phyloP scores from a whole-genome alignment of 2,888 invertebrate species.

The Cephus runcator region DNA sequence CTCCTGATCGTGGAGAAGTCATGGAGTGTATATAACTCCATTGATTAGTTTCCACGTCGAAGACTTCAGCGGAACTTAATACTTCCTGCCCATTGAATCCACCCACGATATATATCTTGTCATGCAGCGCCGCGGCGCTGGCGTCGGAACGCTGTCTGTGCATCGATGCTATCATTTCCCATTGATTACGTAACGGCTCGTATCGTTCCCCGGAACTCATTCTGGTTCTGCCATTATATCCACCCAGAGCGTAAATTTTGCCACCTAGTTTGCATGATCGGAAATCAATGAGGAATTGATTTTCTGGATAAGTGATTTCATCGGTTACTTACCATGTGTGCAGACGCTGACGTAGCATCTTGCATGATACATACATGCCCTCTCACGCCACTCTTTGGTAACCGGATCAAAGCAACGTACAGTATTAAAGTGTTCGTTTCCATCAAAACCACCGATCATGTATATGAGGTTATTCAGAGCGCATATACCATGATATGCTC shows the following conservation, averaged over 20 bases:
- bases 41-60: constrained; percentile 75
- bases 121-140: constrained; percentile 76
- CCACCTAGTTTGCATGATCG: constrained; percentile 65
- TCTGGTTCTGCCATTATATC: constrained; percentile 82
- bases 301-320: constrained; percentile 2
- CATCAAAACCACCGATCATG: constrained; percentile 87
- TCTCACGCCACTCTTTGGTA: constrained; percentile 78
- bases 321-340: constrained; percentile 68
- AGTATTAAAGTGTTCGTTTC: constrained; percentile 80
- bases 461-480: constrained; percentile 76
- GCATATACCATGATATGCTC: constrained; percentile 85
- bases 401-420: constrained; percentile 85
- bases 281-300: background rate
- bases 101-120: constrained; percentile 82
- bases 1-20: constrained; percentile 80
- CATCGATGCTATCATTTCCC: constrained; percentile 84
- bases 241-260: constrained; percentile 84
- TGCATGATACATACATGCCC: constrained; percentile 83
- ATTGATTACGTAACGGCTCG: constrained; percentile 79
- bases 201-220: constrained; percentile 84
- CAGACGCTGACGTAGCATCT: constrained; percentile 84
- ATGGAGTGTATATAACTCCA: constrained; percentile 81
- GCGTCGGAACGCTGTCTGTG: constrained; percentile 81
- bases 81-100: constrained; percentile 85
- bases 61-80: constrained; percentile 79